These are phyloP conservation scores for Kryphioiulus occultus DNA, from an alignment of 2,888 invertebrate species.

Conservation along the genomic window DNA sequence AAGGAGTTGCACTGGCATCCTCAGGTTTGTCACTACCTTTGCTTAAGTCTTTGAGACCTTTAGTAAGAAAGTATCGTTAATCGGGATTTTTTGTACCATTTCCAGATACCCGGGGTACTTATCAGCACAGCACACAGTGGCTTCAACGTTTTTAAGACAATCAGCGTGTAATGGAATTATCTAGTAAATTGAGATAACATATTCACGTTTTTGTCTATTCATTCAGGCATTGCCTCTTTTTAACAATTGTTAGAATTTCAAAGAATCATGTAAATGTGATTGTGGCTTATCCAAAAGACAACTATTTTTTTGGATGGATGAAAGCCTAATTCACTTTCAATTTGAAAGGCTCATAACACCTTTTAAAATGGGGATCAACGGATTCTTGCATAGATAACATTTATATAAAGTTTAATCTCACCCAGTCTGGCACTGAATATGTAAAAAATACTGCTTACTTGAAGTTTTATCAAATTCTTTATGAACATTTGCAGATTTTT, in stretches of 20 bases:
- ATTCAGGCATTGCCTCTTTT: too few relatives aligned
- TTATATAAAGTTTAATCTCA: too few relatives aligned
- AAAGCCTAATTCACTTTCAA: too few relatives aligned
- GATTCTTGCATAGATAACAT: too few relatives aligned
- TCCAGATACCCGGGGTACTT: conserved; percentile 90
- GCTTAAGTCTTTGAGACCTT: conserved; percentile 97
- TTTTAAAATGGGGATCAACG: too few relatives aligned
- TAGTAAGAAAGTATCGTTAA: conserved; percentile 68
- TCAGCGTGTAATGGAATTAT: conserved; percentile 72
- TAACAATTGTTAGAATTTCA: too few relatives aligned
- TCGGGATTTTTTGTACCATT: conserved; percentile 59
- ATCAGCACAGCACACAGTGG: conserved; percentile 94
- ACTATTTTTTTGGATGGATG: too few relatives aligned
- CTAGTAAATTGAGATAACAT: background rate
- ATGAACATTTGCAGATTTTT: background rate
- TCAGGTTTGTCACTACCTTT: conserved; percentile 76
- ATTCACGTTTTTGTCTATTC: background rate
- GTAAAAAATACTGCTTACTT: too few relatives aligned
- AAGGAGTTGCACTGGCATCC: conserved; percentile 99
- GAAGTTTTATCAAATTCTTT: background rate
- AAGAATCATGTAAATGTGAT: too few relatives aligned
- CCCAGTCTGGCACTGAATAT: too few relatives aligned
- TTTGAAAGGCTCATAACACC: too few relatives aligned
- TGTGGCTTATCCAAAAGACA: too few relatives aligned
- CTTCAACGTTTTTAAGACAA: conserved; percentile 96